Base-by-base conservation (phyloP, 1,140 invertebrate genomes). In the Cydia strobilella region DNA sequence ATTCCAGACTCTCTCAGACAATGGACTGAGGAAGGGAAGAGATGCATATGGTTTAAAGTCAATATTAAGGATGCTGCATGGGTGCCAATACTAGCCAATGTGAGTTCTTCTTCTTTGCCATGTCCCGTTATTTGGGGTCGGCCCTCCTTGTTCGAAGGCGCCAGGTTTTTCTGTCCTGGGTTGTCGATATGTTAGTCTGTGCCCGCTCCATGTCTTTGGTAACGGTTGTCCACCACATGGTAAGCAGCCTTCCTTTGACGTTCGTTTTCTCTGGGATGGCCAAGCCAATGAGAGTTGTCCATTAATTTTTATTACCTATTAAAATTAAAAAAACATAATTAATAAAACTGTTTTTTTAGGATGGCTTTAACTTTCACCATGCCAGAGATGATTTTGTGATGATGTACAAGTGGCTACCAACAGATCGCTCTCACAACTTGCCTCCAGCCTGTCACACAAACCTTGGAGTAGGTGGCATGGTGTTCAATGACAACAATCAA, bases 361-460 rank as follows among this genome's bases (percentile, higher is more conserved):
- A 96, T 84, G 97, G 96, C 20, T 98, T 98, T 86, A 95, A 95
- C 74, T 98, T 96, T 85, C 97, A 99, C 92, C 97, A 98, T 94
- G 96, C 97, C 0, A 95, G 96, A 79, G 93, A 95, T 25, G 94
- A 96, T 18, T 96, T 95, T 90, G 96, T 97, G 0, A 96, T 96
- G 91, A 94, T 98, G 93, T 96, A 95, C 82, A 94, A 95, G 84
- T 98, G 97, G 97, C 89, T 98, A 62, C 95, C 96, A 9, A 92
- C 95, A 25, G 89, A 86, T 71, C 82, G 80, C 72, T 15, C 23
- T 66, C 79, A 84, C 31, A 96, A 96, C 84, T 92, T 98, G 73
- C 98, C 98, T 65, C 94, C 94, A 59, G 97, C 96, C 88, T 96
- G 97, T 7, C 97, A 98, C 86, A 98, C 97, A 13, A 96, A 97